A percentile compares a stretch with the other conserved stretches of the same genome.
Evolutionary conservation across 2,888 invertebrate genomes (phyloP).

Genomic region (Hypomecis atomaria): DNA sequence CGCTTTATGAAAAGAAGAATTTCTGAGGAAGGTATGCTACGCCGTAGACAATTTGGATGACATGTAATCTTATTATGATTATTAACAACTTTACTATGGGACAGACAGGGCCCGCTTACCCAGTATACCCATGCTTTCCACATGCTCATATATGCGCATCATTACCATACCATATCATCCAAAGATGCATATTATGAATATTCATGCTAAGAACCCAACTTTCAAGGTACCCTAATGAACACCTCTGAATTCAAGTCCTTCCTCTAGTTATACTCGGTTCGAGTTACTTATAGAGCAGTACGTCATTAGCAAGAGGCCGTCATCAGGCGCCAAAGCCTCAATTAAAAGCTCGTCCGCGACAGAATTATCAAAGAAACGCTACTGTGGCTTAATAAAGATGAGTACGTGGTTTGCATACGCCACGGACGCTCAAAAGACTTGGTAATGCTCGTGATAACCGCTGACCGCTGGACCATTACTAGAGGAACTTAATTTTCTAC

Average conservation of each 20-base stretch:
- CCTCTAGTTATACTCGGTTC: neutral
- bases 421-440: conserved; percentile 59
- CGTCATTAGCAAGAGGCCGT: conserved; percentile 52
- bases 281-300: neutral
- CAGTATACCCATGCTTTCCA: too few species aligned
- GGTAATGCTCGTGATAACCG: conserved; percentile 63
- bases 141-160: too few species aligned
- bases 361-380: conserved; percentile 64
- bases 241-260: neutral
- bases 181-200: too few species aligned
- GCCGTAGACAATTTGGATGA: too few species aligned
- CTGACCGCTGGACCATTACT: conserved; percentile 56
- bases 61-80: too few species aligned
- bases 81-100: too few species aligned
- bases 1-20: too few species aligned
- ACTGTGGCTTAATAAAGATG: conserved; percentile 68
- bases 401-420: conserved; percentile 67
- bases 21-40: too few species aligned
- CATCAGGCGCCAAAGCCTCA: conserved; percentile 61
- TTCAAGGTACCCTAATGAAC: neutral
- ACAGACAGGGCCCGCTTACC: too few species aligned
- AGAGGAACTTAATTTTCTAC: conserved; percentile 62
- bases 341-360: conserved; percentile 62
- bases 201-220: neutral
- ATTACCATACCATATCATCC: too few species aligned